phyloP scores from a whole-genome alignment of 2,888 invertebrate species.

The Lithophane socia region DNA sequence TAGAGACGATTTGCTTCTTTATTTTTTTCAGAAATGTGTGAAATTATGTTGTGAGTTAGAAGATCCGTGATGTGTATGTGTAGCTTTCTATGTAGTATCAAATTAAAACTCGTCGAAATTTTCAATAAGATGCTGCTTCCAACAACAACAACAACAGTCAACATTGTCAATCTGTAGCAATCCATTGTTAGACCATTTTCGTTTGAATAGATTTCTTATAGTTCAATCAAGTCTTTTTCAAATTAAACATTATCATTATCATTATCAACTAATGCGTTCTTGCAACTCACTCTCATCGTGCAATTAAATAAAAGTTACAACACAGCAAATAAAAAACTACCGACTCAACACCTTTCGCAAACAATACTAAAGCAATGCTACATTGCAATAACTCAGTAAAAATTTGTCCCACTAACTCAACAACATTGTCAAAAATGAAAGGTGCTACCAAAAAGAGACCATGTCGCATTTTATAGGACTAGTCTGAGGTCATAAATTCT shows the following conservation, averaged over 20 bases:
- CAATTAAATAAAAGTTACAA: background rate
- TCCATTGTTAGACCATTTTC: accelerated
- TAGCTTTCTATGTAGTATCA: background rate
- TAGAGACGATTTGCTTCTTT: constrained; percentile 56
- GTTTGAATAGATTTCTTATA: background rate
- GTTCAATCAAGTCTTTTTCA: no score
- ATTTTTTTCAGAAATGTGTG: constrained; percentile 2
- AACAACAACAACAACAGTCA: background rate
- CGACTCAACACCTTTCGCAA: constrained; percentile 73
- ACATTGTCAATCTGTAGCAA: background rate
- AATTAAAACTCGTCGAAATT: no score
- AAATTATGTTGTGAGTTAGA: background rate
- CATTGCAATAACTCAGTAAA: constrained; percentile 72
- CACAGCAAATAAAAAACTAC: constrained; percentile 3
- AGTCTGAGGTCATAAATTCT: constrained; percentile 84
- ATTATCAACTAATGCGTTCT: no score
- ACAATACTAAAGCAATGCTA: constrained; percentile 62
- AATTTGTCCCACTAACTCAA: constrained; percentile 85
- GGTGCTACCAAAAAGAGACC: constrained; percentile 81
- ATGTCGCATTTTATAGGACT: constrained; percentile 88
- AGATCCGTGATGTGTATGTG: background rate
- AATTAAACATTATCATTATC: no score
- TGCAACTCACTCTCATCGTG: background rate
- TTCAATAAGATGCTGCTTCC: background rate
- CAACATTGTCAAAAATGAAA: constrained; percentile 84